Evolutionary conservation across 2,113 vertebrate genomes (phyloP).

Genomic region (Bambusicola thoracicus): DNA sequence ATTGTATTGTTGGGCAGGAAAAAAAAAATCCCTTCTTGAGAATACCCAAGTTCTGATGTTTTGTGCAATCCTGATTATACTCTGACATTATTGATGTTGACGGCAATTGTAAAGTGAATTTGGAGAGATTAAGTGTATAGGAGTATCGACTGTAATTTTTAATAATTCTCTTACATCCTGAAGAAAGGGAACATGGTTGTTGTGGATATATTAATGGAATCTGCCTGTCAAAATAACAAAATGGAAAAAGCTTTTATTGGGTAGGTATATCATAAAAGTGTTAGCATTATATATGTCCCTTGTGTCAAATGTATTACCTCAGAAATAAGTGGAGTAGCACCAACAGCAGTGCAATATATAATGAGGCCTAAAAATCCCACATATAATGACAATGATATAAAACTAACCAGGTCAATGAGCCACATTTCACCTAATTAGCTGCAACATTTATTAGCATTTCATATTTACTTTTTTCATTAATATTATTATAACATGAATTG

Average conservation of each 20-base stretch:
- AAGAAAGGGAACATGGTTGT: not conserved
- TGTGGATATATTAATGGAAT: slow-evolving; percentile 54
- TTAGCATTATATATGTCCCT: slow-evolving; percentile 54
- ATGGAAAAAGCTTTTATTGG: slow-evolving; percentile 34
- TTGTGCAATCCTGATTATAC: slow-evolving; percentile 43
- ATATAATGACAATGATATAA: not conserved
- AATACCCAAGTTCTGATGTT: not conserved
- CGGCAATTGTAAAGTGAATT: slow-evolving; percentile 51
- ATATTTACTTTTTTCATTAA: not conserved
- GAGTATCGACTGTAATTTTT: slow-evolving; percentile 42
- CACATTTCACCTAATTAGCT: not conserved
- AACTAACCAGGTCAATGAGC: not conserved
- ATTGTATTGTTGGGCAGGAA: not conserved
- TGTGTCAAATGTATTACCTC: slow-evolving; percentile 61
- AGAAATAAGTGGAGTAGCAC: slow-evolving; percentile 41
- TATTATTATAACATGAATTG: not conserved
- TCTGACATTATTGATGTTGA: slow-evolving; percentile 52
- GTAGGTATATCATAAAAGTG: slow-evolving; percentile 57
- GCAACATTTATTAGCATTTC: not conserved
- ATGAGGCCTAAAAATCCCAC: slow-evolving; percentile 28
- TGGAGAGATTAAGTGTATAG: slow-evolving; percentile 50
- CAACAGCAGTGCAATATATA: slow-evolving; percentile 20
- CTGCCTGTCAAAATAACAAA: slow-evolving; percentile 64
- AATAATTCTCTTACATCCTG: slow-evolving; percentile 36
- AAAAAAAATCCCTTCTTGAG: not conserved